Conservation (phyloP, 2,888 invertebrate genomes). For the Lithosia quadra region DNA sequence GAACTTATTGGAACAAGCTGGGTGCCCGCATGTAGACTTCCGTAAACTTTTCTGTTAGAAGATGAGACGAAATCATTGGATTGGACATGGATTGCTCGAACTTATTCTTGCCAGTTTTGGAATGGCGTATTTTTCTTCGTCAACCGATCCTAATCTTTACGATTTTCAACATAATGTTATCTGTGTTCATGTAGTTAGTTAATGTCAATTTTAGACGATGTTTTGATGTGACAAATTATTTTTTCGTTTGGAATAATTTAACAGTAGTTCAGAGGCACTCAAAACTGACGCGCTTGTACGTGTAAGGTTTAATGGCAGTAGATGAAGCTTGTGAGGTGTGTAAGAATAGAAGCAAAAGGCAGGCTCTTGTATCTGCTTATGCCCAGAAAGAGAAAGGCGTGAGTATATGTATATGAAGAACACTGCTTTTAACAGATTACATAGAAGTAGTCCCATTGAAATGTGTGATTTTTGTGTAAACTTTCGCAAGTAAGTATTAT, state of each 20-base stretch:
- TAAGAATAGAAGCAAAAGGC: too few species aligned
- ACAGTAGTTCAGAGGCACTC: too few species aligned
- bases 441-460: background rate
- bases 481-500: background rate
- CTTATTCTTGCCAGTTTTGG: conserved; percentile 30
- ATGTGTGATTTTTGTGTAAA: background rate
- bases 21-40: conserved; percentile 76
- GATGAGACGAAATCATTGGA: conserved; percentile 65
- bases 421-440: background rate
- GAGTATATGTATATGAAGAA: background rate
- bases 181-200: background rate
- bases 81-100: conserved; percentile 49
- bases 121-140: conserved; percentile 8
- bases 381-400: background rate
- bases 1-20: conserved; percentile 67
- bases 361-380: background rate
- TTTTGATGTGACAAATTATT: background rate
- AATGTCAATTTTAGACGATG: background rate
- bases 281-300: too few species aligned
- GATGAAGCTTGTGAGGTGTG: too few species aligned
- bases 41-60: conserved; percentile 74
- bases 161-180: background rate
- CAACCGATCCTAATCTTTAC: background rate
- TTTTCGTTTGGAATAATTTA: background rate
- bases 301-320: too few species aligned